phyloP scores from a whole-genome alignment of 30 jellyfish, hydroid and myxozoan species.

The Aurelia coerulea region DNA sequence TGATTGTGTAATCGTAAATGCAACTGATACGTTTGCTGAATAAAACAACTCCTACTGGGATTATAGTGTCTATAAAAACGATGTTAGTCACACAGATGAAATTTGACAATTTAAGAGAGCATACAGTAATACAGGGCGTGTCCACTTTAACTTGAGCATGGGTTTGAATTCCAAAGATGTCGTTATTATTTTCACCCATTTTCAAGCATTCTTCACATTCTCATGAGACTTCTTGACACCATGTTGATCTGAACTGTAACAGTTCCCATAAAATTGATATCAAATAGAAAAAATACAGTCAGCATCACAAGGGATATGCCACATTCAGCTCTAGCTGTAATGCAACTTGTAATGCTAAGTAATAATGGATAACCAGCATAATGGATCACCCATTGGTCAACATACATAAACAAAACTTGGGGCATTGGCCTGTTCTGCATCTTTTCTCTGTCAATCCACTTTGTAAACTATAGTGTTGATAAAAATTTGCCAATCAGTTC shows the following conservation, averaged over 20 bases:
- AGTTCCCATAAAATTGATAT: not conserved
- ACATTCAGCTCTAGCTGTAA: not conserved
- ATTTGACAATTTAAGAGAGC: too few relatives aligned
- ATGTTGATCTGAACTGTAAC: not conserved
- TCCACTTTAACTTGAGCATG: too few relatives aligned
- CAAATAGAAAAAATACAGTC: not conserved
- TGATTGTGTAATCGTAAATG: too few relatives aligned
- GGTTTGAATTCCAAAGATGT: too few relatives aligned
- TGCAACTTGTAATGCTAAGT: not conserved
- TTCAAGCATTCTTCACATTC: too few relatives aligned
- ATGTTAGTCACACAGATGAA: too few relatives aligned
- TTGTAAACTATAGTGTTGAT: not conserved
- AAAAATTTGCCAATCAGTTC: not conserved
- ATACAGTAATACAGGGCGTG: too few relatives aligned
- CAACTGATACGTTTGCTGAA: too few relatives aligned
- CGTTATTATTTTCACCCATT: too few relatives aligned
- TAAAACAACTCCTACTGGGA: too few relatives aligned
- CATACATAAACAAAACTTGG: not conserved
- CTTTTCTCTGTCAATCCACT: not conserved
- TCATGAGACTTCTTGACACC: too few relatives aligned
- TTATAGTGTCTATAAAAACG: too few relatives aligned
- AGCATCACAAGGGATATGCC: not conserved
- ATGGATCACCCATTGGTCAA: not conserved
- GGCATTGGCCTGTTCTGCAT: constrained; percentile 7
- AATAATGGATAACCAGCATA: not conserved